Percentiles rank a stretch among this genome's conserved stretches.
Conservation (phyloP, 2,888 invertebrate genomes). For the Tineola bisselliella region DNA sequence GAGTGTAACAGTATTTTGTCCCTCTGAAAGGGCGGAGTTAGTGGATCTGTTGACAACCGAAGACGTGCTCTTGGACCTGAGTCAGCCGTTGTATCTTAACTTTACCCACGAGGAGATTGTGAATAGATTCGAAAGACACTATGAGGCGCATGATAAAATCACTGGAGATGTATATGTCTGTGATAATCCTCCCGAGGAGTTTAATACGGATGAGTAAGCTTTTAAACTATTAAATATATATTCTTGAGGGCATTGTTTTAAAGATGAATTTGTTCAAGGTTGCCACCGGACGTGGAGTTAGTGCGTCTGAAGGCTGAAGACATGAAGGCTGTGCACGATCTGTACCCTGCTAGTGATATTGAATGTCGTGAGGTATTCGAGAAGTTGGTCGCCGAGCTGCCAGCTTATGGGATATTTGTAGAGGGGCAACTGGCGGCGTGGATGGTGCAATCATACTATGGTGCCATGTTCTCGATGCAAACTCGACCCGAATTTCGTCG, state of each 20-base stretch:
- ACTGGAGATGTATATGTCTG: slow-evolving; percentile 84
- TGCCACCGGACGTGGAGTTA: slow-evolving; percentile 78
- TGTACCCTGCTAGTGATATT: slow-evolving; percentile 90
- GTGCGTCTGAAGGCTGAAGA: slow-evolving; percentile 79
- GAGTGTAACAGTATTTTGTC: slow-evolving; percentile 87
- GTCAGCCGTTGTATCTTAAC: slow-evolving; percentile 84
- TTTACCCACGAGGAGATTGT: slow-evolving; percentile 86
- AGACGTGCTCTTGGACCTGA: slow-evolving; percentile 82
- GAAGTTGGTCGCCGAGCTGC: slow-evolving; percentile 78
- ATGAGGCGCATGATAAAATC: slow-evolving; percentile 80
- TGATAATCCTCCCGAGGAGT: slow-evolving; percentile 70
- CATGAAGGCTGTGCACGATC: slow-evolving; percentile 83
- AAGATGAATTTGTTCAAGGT: slow-evolving; percentile 28
- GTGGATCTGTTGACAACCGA: slow-evolving; percentile 79
- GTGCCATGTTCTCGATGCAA: slow-evolving; percentile 93
- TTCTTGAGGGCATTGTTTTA: background rate
- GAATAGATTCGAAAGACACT: slow-evolving; percentile 72
- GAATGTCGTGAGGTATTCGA: slow-evolving; percentile 86
- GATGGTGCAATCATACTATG: slow-evolving; percentile 93
- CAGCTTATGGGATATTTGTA: slow-evolving; percentile 84
- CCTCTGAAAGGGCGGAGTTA: slow-evolving; percentile 77
- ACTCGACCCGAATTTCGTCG: slow-evolving; percentile 79
- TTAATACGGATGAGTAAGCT: slow-evolving; percentile 69
- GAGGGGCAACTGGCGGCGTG: slow-evolving; percentile 82
- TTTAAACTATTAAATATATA: background rate